Base-by-base conservation (phyloP, 2,113 vertebrate species). In the Elaphurus davidianus region DNA sequence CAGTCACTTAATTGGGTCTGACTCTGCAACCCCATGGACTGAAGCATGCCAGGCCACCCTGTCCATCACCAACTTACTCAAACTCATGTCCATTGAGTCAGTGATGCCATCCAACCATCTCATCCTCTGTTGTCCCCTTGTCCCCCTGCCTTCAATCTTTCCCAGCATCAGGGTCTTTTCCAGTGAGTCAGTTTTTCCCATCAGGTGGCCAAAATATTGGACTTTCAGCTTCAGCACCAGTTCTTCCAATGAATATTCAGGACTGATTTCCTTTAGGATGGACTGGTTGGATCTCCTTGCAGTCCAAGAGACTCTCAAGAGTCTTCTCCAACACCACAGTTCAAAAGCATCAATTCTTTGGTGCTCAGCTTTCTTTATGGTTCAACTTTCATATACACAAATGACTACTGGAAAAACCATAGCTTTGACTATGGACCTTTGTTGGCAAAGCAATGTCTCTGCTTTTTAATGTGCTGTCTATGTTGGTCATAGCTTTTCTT, bases 1-100 rank as follows among this genome's bases (percentile, higher is more conserved):
- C n/a, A 11, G 64, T 36, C 4, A 0, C 60, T 64, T 3, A 64
- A 3, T 64, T 3, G 2, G 33, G 60, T 64, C 30, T 1, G 3
- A 64, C 60, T 64, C 7, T 59, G 27, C 1, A 3, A 33, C 14
- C 60, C 28, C 14, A 33, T 16, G 14, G 3, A 64, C 7, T 16
- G 30, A 1, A 64, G 60, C 60, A 64, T 0, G 25, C 57, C 25
- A 59, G 57, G 25, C 62, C 30, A 33, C 30, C 60, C 60, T 64
- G 15, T 64, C 60, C 60, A 33, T 33, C 30, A 64, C 60, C 60
- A 64, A 62, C 60, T 62, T 16, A 33, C 28, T 62, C 28, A 62
- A 16, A 62, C 60, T 62, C 28, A 33, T 16, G 28, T 62, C 60
- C 6, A 33, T 33, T 33, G 14, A 33, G 30, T 62, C 5, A 2